These are phyloP conservation scores for Salpingus planirostris DNA, from an alignment of 2,888 invertebrate genomes.

Conservation along the genomic window DNA sequence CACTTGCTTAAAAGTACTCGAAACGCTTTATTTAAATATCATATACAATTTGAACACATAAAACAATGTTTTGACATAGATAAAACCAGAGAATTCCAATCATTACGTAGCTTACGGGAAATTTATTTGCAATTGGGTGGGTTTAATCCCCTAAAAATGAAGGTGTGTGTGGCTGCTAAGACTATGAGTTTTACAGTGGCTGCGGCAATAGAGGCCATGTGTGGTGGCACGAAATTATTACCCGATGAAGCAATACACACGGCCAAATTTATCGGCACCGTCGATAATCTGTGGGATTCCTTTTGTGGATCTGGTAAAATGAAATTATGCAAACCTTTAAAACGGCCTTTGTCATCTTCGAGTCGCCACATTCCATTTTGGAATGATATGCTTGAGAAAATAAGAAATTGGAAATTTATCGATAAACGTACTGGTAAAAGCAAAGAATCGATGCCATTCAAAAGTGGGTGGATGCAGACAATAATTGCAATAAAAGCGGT, in stretches of 20 bases:
- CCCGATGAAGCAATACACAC: background rate
- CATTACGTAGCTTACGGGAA: background rate
- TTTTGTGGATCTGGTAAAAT: too few relatives aligned
- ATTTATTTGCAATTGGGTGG: background rate
- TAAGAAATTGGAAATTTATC: too few relatives aligned
- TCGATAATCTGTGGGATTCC: background rate
- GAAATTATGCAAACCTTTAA: too few relatives aligned
- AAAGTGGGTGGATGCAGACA: too few relatives aligned
- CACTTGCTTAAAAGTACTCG: background rate
- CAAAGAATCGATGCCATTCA: too few relatives aligned
- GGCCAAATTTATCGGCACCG: background rate
- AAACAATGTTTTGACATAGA: background rate
- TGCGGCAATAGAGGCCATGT: background rate
- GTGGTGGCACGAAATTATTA: background rate
- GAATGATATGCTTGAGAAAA: too few relatives aligned
- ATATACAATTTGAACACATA: background rate
- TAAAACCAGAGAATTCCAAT: background rate
- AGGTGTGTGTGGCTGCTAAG: background rate
- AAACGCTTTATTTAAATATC: background rate
- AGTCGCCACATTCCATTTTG: too few relatives aligned
- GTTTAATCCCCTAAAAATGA: background rate
- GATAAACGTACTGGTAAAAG: too few relatives aligned
- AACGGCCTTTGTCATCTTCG: too few relatives aligned
- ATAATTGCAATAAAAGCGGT: too few relatives aligned
- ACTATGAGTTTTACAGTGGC: background rate